Base-by-base conservation (phyloP, 1,140 invertebrate genomes). In the Maconellicoccus hirsutus region DNA sequence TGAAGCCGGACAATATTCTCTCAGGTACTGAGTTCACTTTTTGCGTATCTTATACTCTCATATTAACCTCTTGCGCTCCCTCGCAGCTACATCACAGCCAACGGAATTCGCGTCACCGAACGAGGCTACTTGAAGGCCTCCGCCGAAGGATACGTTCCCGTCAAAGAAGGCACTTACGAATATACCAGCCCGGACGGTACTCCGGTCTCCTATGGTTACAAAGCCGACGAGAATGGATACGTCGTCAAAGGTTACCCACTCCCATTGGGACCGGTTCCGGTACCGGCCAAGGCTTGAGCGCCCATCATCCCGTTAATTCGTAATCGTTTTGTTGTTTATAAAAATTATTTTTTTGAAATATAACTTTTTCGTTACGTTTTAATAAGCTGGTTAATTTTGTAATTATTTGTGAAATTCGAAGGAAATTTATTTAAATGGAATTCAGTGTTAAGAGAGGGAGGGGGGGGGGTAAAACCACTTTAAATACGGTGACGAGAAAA, bases 171-270 rank as follows among this genome's bases (percentile, higher is more conserved):
- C 1, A 84, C 83, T 0, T 88, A 84, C 77, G 84, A 84, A 14
- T 90, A 87, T 76, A 84, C 83, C 10, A 85, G 84, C 71, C 84
- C 86, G 7, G 84, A 87, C 73, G 86, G 86, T 12, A 82, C 82
- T 23, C 74, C 82, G 8, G 82, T 87, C 71, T 78, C 78, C 42
- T 76, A 87, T 39, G 84, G 83, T 10, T 93, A 92, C 81, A 85
- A 86, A 14, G 89, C 90, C 27, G 89, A 91, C 75, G 88, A 91
- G 77, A 87, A 87, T 74, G 89, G 89, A 12, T 92, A 90, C 80
- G 85, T 85, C 71, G 86, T 61, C 29, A 26, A 25, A 59, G 71
- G 71, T 10, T 29, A n/a, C 27, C 71, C 59, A 19, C n/a, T 71
- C 12, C 71, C 71, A 25, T 23, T 70, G 27, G 69, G 21, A 70